Evolutionary conservation across 2,113 vertebrate species (phyloP).

Genomic region (Desmodus rotundus): DNA sequence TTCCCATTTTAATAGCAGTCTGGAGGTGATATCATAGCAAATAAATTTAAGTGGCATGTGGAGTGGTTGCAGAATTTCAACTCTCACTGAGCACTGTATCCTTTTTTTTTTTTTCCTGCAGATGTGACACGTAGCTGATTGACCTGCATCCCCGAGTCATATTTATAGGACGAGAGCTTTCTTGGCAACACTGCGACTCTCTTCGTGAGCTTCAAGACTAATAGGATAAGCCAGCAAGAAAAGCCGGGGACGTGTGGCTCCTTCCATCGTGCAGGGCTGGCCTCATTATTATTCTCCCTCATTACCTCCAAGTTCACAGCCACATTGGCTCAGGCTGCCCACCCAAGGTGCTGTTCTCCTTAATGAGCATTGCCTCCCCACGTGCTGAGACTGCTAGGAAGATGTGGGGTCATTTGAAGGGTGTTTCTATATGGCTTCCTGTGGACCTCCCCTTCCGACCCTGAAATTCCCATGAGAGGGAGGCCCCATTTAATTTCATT

Average conservation of each 20-base stretch:
- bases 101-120: conserved; percentile 55
- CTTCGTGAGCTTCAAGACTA: conserved; percentile 68
- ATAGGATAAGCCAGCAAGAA: conserved; percentile 22
- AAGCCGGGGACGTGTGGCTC: background rate
- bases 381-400: background rate
- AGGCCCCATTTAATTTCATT: background rate
- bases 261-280: background rate
- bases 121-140: conserved; percentile 68
- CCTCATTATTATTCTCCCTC: background rate
- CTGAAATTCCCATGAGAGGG: background rate
- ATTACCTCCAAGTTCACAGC: background rate
- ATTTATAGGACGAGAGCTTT: conserved; percentile 78
- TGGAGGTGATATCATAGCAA: conserved; percentile 72
- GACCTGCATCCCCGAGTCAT: conserved; percentile 69
- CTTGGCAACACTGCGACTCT: conserved; percentile 68
- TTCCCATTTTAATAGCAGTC: conserved; percentile 71
- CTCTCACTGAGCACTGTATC: conserved; percentile 48
- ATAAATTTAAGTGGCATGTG: conserved; percentile 75
- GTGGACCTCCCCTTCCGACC: background rate
- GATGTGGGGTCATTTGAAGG: background rate
- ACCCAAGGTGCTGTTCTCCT: background rate
- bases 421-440: background rate
- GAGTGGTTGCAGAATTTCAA: conserved; percentile 66
- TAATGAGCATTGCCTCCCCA: background rate
- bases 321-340: background rate